Base-by-base conservation (phyloP, 1,140 invertebrate species). In the Cydia strobilella region DNA sequence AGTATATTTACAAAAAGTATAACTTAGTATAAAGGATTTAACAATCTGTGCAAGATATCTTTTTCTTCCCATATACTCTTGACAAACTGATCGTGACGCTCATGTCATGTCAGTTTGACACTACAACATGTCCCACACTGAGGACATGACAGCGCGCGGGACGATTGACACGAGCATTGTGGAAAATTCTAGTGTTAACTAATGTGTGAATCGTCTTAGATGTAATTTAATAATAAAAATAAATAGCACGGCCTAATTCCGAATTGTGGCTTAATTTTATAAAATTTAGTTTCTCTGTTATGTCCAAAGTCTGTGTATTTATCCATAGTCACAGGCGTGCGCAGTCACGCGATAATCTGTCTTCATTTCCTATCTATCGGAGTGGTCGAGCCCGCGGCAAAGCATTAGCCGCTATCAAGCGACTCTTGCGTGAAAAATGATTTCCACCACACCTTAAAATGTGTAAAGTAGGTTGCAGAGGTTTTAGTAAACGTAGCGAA, bases 321-420 rank as follows among this genome's bases (percentile, higher is more conserved):
- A 76, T 23, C 54, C 54, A 59, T 59, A 59, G 72, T 78, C 80
- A 80, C 83, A 83, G 79, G 79, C 82, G 82, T 85, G 85, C 84
- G 80, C 79, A 86, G 88, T 87, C 90, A 92, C 90, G 90, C 90
- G 79, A 90, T 90, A 91, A 92, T 92, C 88, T 85, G 86, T 92
- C 90, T 92, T 92, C 90, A 91, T 92, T 92, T 90, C 89, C 88
- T 91, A 90, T 92, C 90, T 92, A 90, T 92, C 87, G 87, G 84
- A 89, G 82, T 84, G 83, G 84, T 80, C 82, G 82, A 77, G 85
- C 79, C 82, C 80, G 77, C 75, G 78, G 84, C 80, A 78, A 86
- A 85, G 87, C 87, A 91, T 92, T 92, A 90, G 81, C 81, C 77
- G 78, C 84, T 90, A 91, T 90, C 89, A 86, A 85, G 84, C 84